Percentiles rank a stretch among this genome's conserved stretches.
phyloP scores from a whole-genome alignment of 2,888 invertebrate species.

The Harpalus rufipes region DNA sequence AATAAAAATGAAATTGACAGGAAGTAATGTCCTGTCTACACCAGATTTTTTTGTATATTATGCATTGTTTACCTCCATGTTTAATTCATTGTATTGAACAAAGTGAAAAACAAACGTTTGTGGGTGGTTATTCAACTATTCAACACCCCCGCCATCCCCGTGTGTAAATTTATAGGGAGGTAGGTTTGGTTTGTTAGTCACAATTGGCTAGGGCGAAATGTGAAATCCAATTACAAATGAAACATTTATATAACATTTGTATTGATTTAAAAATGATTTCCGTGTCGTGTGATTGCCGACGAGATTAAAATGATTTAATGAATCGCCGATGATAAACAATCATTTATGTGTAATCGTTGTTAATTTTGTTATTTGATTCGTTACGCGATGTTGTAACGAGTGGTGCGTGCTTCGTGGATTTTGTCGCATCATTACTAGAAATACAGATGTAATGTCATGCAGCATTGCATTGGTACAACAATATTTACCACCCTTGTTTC shows the following conservation, averaged over 20 bases:
- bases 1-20: too few relatives aligned
- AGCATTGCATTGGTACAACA: too few relatives aligned
- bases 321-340: conserved; percentile 59
- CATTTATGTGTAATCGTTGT: conserved; percentile 53
- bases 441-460: too few relatives aligned
- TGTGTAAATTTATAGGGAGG: conserved; percentile 15
- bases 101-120: conserved; percentile 8
- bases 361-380: conserved; percentile 56
- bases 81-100: neutral
- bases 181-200: neutral
- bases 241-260: conserved; percentile 63
- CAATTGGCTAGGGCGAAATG: conserved; percentile 16
- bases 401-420: conserved; percentile 6
- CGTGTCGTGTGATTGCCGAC: conserved; percentile 48
- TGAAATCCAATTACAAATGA: conserved; percentile 58
- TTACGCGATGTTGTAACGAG: conserved; percentile 1
- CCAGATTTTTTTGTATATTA: neutral
- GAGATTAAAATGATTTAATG: conserved; percentile 63
- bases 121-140: conserved; percentile 20
- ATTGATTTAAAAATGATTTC: conserved; percentile 64
- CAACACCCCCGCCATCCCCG: neutral
- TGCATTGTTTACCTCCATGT: neutral
- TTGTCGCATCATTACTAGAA: neutral
- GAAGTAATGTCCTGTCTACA: neutral
- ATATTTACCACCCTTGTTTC: too few relatives aligned